phyloP scores from a whole-genome alignment of 2,888 invertebrate genomes.

The Lasioglossum leucozonium region DNA sequence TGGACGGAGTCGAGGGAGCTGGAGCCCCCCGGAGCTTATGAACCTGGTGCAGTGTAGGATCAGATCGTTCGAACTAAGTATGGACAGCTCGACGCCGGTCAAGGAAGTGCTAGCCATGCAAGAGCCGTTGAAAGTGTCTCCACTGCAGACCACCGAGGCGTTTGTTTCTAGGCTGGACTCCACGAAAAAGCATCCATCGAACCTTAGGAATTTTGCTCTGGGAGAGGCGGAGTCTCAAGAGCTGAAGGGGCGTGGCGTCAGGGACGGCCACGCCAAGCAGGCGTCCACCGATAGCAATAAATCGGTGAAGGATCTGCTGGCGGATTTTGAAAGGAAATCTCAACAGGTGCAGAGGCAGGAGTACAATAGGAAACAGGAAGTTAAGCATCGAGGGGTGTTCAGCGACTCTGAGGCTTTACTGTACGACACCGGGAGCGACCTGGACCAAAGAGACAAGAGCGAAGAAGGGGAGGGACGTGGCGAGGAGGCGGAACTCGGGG shows the following conservation, averaged over 20 bases:
- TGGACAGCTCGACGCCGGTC: constrained; percentile 69
- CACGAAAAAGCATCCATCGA: constrained; percentile 66
- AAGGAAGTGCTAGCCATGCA: constrained; percentile 81
- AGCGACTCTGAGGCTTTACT: constrained; percentile 85
- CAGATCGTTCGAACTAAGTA: constrained; percentile 78
- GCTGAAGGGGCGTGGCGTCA: constrained; percentile 32
- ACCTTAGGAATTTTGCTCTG: constrained; percentile 76
- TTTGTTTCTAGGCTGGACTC: constrained; percentile 81
- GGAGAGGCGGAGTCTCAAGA: constrained; percentile 64
- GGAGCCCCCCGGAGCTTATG: constrained; percentile 50
- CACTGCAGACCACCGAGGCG: constrained; percentile 82
- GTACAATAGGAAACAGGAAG: constrained; percentile 77
- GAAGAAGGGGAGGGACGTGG: constrained; percentile 53
- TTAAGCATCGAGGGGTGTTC: constrained; percentile 82
- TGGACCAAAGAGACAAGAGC: constrained; percentile 78
- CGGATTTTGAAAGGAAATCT: constrained; percentile 85
- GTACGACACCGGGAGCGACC: constrained; percentile 84
- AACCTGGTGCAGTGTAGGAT: constrained; percentile 80
- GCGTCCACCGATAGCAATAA: constrained; percentile 77
- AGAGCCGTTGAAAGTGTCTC: constrained; percentile 83
- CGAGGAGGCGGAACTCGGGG: constrained; percentile 38
- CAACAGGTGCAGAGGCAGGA: constrained; percentile 76
- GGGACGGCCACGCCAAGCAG: constrained; percentile 64
- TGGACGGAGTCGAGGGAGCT: background rate
- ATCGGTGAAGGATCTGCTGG: constrained; percentile 84